Evolutionary conservation across 2,797 vertebrate species (phyloP).

Genomic region (Phylloscopus collybita): DNA sequence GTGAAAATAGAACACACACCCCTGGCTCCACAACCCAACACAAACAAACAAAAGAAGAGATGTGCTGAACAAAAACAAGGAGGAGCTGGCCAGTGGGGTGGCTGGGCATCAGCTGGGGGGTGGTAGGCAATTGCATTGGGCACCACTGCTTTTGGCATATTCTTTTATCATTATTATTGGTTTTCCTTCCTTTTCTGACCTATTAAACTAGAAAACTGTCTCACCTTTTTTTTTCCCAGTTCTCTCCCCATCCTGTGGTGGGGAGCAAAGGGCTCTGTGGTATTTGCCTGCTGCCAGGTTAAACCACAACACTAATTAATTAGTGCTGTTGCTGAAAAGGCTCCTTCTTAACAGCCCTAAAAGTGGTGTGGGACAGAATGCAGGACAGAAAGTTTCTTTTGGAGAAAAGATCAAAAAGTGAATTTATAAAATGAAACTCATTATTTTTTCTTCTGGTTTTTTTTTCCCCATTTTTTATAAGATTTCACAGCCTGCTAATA

Average conservation of each 20-base stretch:
- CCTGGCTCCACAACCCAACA: no score
- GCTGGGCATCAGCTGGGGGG: accelerated
- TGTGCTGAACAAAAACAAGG: accelerated
- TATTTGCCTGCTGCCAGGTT: background rate
- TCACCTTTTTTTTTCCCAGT: background rate
- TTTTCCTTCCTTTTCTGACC: background rate
- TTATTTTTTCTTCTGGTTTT: background rate
- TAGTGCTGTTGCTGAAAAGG: background rate
- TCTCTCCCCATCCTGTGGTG: background rate
- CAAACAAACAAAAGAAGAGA: background rate
- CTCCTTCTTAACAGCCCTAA: background rate
- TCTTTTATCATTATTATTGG: background rate
- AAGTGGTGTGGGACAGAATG: background rate
- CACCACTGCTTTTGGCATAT: background rate
- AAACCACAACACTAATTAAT: background rate
- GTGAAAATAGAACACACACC: no score
- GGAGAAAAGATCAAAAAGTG: background rate
- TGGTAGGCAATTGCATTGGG: background rate
- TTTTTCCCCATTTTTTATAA: background rate
- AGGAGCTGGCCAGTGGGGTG: background rate
- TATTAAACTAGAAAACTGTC: background rate
- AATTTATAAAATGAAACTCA: background rate
- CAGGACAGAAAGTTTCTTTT: background rate
- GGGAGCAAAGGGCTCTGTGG: background rate
- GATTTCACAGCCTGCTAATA: constrained; percentile 1